Conservation (phyloP, 2,888 invertebrate genomes). For the Macrosiphum euphorbiae region DNA sequence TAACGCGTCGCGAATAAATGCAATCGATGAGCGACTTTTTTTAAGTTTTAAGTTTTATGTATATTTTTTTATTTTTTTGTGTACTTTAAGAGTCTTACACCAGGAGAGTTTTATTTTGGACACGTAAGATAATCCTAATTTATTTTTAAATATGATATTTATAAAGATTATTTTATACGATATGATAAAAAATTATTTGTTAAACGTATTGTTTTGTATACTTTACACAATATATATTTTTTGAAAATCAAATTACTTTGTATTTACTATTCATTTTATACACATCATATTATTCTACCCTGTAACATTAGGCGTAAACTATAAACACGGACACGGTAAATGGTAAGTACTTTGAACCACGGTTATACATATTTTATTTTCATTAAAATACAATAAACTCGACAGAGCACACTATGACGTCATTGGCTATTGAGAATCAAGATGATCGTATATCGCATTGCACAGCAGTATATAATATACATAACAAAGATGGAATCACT, state of each 20-base stretch:
- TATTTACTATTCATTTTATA: not conserved
- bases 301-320: not conserved
- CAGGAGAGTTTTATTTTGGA: not conserved
- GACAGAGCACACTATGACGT: not conserved
- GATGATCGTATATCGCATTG: not conserved
- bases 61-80: not conserved
- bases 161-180: not conserved
- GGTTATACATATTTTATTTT: not conserved
- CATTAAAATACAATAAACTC: not conserved
- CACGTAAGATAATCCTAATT: not conserved
- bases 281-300: not conserved
- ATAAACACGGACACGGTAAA: not conserved
- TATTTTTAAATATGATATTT: conserved; percentile 16
- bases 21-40: not conserved
- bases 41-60: conserved; percentile 40
- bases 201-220: conserved; percentile 20
- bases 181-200: conserved; percentile 25
- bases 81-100: not conserved
- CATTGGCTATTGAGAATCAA: not conserved
- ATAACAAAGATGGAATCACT: not conserved
- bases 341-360: not conserved
- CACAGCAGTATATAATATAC: not conserved
- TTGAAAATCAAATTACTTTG: not conserved
- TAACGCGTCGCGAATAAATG: not conserved
- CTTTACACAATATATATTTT: conserved; percentile 8